A percentile compares a stretch with the other conserved stretches of the same genome.
phyloP scores from a whole-genome alignment of 2,113 vertebrate genomes.

The Jacana jacana region DNA sequence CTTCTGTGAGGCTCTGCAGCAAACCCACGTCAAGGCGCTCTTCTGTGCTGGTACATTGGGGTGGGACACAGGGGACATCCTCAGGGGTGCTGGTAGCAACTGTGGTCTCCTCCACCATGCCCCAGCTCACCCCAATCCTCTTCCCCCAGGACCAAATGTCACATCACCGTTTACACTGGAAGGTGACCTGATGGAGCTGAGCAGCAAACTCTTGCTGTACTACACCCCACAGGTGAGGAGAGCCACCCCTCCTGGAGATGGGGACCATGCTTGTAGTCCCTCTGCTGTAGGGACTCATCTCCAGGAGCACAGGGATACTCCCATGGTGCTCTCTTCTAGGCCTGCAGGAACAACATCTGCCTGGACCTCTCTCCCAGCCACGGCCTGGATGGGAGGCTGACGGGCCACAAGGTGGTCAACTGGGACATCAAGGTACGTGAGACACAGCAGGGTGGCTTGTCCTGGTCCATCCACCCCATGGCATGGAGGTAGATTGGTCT shows the following conservation, averaged over 20 bases:
- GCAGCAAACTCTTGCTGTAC: slow-evolving; percentile 87
- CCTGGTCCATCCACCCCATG: rapidly evolving
- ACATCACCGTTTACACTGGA: slow-evolving; percentile 87
- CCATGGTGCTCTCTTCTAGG: slow-evolving; percentile 66
- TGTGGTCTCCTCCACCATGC: rapidly evolving
- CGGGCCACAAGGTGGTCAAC: slow-evolving; percentile 90
- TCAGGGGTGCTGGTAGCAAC: rapidly evolving
- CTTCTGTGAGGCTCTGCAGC: slow-evolving; percentile 91
- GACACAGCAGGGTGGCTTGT: not conserved
- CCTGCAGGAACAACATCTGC: slow-evolving; percentile 94
- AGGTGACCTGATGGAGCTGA: slow-evolving; percentile 85
- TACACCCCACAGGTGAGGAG: slow-evolving; percentile 93
- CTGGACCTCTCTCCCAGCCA: slow-evolving; percentile 90
- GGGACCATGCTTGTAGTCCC: not conserved
- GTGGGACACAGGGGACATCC: rapidly evolving
- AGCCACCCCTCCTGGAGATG: not conserved
- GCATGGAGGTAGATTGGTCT: not conserved
- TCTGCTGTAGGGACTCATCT: not conserved
- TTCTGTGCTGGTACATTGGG: slow-evolving; percentile 74
- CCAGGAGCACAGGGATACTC: not conserved
- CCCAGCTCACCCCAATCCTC: not conserved
- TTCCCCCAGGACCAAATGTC: slow-evolving; percentile 86
- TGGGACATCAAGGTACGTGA: slow-evolving; percentile 91
- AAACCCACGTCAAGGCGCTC: slow-evolving; percentile 74
- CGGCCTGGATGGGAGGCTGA: slow-evolving; percentile 89